Evolutionary conservation across 2,797 vertebrate genomes (phyloP), one percentile per base, ranked within the genome.

Genomic region (Sebastes minor): DNA sequence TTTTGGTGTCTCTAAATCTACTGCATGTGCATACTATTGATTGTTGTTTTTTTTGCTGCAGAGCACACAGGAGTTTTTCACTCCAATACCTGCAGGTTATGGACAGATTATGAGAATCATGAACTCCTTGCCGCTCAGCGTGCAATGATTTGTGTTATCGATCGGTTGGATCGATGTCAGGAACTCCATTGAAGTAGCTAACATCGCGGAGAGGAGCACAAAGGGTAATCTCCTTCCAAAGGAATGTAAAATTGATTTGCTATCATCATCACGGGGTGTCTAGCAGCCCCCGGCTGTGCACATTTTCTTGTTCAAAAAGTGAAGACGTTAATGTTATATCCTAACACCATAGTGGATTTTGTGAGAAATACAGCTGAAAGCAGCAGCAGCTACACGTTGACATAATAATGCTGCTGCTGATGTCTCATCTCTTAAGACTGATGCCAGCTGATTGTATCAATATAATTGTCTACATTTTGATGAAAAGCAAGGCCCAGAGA

Each of bases 121-220:
- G 23, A 76, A 78, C 22, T 78, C 38, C 23, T 69, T 46, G 4
- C 59, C 1, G 10, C 42, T 73, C n/a, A 6, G 38, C n/a, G 65
- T 71, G 63, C 67, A 72, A 83, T 81, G 66, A 75, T 82, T 68
- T 64, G 53, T 61, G 20, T 68, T 82, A 80, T 75, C 62, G 80
- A 84, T 74, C 23, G 23, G 59, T 83, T 59, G 1, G n/a, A 74
- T 65, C 22, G 2, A 33, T 71, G 61, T 23, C 68, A 76, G 59
- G 68, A 74, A 42, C 66, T 65, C 52, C 49, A 69, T 13, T 76
- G 42, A 63, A 59, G 52, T 13, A 61, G 28, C 18, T 42, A 25
- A 72, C 3, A 79, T 60, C 56, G 69, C 52, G 65, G 59, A 71
- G 59, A 16, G 9, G 23, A 63, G 46, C 55, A 7, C 16, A 80